Conservation (phyloP, 2,113 vertebrate species). For the Gulo gulo region DNA sequence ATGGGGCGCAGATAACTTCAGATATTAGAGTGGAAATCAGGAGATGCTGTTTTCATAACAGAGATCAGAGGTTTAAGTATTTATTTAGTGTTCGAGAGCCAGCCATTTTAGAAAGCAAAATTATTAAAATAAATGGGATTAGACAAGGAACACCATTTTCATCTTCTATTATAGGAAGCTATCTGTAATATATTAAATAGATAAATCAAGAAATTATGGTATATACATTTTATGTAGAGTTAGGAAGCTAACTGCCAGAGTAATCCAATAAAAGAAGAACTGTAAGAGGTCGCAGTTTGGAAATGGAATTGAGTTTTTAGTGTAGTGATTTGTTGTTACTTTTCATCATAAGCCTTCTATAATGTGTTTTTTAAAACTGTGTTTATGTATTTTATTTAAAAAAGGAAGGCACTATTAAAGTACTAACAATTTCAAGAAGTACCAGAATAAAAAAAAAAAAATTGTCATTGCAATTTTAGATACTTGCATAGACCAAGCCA, state of each 20-base stretch:
- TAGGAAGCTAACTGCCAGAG: background rate
- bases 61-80: background rate
- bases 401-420: background rate
- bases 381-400: slow-evolving; percentile 9
- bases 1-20: background rate
- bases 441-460: background rate
- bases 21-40: background rate
- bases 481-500: slow-evolving; percentile 92
- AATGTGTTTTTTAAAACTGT: background rate
- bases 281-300: background rate
- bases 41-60: background rate
- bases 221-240: background rate
- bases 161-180: background rate
- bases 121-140: background rate
- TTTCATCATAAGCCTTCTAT: background rate
- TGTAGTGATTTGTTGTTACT: background rate
- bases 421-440: background rate
- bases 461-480: slow-evolving; percentile 84
- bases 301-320: background rate
- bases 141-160: background rate
- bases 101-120: background rate
- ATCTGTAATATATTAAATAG: background rate
- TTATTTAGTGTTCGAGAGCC: background rate
- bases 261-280: background rate
- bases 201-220: background rate